Evolutionary conservation across 2,113 vertebrate species (phyloP), one percentile per base, ranked within the genome.

Genomic region (Nansenia antarctica): DNA sequence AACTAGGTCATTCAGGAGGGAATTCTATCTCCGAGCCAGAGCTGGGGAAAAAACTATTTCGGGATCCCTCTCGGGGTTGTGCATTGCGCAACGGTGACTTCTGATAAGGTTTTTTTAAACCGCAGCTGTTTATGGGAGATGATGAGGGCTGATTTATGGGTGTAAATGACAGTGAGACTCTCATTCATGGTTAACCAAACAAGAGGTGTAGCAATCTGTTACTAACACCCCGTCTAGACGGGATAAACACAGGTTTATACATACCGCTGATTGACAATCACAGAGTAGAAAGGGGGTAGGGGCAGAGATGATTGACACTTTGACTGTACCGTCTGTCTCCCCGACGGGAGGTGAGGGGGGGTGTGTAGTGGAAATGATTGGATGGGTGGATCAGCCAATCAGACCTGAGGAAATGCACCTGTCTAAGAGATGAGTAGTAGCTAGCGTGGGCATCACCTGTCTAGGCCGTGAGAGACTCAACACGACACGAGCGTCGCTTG

Each of bases 211-310:
- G 69, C 64, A 62, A 69, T 79, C 70, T 77, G 78, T 78, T 83
- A 18, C 54, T 58, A 30, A 5, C 9, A 6, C 29, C 26, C 73
- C 78, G 85, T 91, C 89, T 88, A 90, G 89, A 87, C 85, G 20
- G 47, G 65, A 65, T 86, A 89, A 88, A 90, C 76, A 81, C 72
- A 70, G 62, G 69, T 86, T 78, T 80, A 74, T 81, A 77, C 74
- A 78, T 60, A n/a, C 65, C 79, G 70, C 65, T 57, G 67, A 79
- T 62, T 82, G 84, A 85, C 68, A 72, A 63, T 73, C 69, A 76
- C 69, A 70, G 59, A 24, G 64, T 74, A 54, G 64, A 53, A 73
- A n/a, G n/a, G 30, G 75, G 69, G 65, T 58, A 7, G 27, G 60
- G 60, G 78, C 62, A 75, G 72, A 80, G 78, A 67, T 84, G 78